A percentile compares a stretch with the other conserved stretches of the same genome.
Evolutionary conservation across 2,888 invertebrate species (phyloP).

Genomic region (Acronicta aceris): DNA sequence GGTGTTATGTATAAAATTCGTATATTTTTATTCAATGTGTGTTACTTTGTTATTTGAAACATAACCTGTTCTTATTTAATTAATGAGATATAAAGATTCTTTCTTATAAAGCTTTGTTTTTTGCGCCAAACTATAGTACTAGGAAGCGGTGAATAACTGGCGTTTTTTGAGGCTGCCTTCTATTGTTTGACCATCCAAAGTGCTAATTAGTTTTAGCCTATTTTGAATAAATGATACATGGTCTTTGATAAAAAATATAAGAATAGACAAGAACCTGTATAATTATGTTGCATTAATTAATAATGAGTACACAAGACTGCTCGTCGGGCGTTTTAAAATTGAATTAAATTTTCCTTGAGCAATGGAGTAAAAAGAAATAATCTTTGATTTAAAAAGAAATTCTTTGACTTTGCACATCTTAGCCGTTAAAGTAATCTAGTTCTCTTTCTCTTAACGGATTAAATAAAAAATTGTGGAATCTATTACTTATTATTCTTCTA

Average conservation of each 20-base stretch:
- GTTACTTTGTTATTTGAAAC: background rate
- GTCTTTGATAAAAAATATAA: background rate
- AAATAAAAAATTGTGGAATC: slow-evolving; percentile 6
- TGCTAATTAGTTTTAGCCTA: background rate
- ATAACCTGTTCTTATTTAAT: background rate
- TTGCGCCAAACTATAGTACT: background rate
- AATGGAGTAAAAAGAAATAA: background rate
- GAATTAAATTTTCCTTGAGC: background rate
- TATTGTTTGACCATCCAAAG: background rate
- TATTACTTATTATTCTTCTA: slow-evolving; percentile 10
- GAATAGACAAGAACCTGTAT: background rate
- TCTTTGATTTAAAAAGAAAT: background rate
- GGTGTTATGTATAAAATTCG: slow-evolving; percentile 27
- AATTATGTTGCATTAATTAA: background rate
- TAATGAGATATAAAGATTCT: background rate
- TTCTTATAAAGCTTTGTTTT: background rate
- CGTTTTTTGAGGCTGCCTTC: background rate
- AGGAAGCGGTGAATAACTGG: background rate
- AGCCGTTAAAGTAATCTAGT: slow-evolving; percentile 12
- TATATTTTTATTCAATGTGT: slow-evolving; percentile 2
- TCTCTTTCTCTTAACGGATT: slow-evolving; percentile 9
- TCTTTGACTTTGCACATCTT: slow-evolving; percentile 2
- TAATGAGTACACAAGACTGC: background rate
- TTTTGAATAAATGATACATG: background rate
- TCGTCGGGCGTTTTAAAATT: background rate